Conservation (phyloP, 2,113 vertebrate genomes). For the Dasyurus viverrinus region DNA sequence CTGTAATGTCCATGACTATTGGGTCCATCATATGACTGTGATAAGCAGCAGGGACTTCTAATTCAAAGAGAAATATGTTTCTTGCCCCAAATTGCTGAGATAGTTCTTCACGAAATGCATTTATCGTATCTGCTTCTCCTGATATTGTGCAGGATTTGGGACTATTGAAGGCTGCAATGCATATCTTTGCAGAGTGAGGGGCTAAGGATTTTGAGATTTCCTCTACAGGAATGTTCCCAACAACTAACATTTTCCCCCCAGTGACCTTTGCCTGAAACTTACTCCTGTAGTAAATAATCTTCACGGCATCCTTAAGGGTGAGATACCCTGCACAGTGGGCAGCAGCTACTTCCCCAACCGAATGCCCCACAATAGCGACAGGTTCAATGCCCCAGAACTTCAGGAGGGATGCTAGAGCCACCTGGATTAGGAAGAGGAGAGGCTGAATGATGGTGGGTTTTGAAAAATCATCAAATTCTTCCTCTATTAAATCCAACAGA, state of each 20-base stretch:
- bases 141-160: constrained; percentile 89
- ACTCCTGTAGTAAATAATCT: constrained; percentile 88
- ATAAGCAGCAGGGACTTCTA: constrained; percentile 88
- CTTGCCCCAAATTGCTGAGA: constrained; percentile 74
- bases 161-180: constrained; percentile 91
- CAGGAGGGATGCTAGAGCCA: constrained; percentile 86
- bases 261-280: constrained; percentile 85
- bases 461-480: constrained; percentile 74
- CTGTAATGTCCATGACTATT: constrained; percentile 83
- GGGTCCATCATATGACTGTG: constrained; percentile 91
- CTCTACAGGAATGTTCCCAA: constrained; percentile 86
- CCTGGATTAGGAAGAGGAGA: constrained; percentile 89
- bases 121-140: constrained; percentile 83
- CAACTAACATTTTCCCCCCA: constrained; percentile 88
- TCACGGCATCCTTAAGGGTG: constrained; percentile 90
- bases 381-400: constrained; percentile 89
- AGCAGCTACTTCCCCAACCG: constrained; percentile 90
- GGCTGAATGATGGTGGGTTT: constrained; percentile 85
- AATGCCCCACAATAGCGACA: constrained; percentile 84
- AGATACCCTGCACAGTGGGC: constrained; percentile 89
- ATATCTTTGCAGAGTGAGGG: constrained; percentile 81
- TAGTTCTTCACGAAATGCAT: constrained; percentile 80
- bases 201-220: constrained; percentile 80
- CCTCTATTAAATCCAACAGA: constrained; percentile 77
- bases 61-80: constrained; percentile 85